A percentile compares a stretch with the other conserved stretches of the same genome.
Evolutionary conservation across 1,140 invertebrate genomes (phyloP).

Genomic region (Apis dorsata): DNA sequence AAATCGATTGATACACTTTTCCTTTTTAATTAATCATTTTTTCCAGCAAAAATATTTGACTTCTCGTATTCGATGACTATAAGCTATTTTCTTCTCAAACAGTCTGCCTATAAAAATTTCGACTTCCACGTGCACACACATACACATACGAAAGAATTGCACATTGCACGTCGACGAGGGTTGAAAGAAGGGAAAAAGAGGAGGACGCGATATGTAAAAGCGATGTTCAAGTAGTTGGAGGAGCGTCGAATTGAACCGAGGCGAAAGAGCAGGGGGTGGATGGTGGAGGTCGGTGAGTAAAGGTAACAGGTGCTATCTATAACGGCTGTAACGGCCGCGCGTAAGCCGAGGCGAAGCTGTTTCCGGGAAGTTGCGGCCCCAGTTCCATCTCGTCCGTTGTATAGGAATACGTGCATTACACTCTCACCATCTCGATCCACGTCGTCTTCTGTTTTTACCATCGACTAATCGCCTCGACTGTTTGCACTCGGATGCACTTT

Average conservation of each 20-base stretch:
- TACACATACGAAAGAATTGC: conserved; percentile 1
- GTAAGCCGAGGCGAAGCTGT: conserved; percentile 63
- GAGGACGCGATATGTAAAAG: conserved; percentile 56
- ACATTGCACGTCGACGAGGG: background rate
- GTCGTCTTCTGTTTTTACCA: conserved; percentile 50
- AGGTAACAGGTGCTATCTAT: conserved; percentile 76
- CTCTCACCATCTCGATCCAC: conserved; percentile 46
- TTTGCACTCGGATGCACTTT: conserved; percentile 48
- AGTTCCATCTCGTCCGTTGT: conserved; percentile 61
- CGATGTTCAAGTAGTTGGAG: conserved; percentile 61
- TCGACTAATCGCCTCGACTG: conserved; percentile 53
- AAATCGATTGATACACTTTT: too few species aligned
- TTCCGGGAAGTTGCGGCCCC: conserved; percentile 61
- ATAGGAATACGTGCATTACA: conserved; percentile 70
- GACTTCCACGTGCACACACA: background rate
- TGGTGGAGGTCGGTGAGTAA: conserved; percentile 63
- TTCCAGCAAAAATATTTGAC: too few species aligned
- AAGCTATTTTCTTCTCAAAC: background rate
- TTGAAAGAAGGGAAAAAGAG: background rate
- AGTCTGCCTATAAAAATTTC: background rate
- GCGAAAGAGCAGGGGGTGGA: conserved; percentile 46
- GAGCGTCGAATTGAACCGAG: conserved; percentile 56
- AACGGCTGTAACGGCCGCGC: conserved; percentile 60
- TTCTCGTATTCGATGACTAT: too few species aligned
- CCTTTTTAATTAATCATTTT: too few species aligned